phyloP scores from a whole-genome alignment of 64 coral and sea anemone species.

The Dendronephthya gigantea region DNA sequence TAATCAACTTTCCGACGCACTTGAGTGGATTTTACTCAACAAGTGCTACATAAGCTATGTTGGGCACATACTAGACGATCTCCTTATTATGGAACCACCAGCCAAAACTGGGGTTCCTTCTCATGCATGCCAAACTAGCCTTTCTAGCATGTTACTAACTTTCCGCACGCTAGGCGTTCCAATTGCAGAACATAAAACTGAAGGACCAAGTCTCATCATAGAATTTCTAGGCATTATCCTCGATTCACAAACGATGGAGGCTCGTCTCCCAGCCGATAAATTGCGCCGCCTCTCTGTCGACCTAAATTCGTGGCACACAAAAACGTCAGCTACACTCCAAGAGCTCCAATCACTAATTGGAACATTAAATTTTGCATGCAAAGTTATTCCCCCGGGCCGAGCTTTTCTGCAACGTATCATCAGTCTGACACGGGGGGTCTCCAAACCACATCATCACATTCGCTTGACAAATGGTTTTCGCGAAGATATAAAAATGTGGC shows the following conservation, averaged over 20 bases:
- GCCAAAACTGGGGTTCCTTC: neutral
- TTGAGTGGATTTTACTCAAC: neutral
- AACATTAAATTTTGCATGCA: neutral
- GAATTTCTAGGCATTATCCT: neutral
- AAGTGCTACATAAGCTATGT: neutral
- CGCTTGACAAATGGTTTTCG: neutral
- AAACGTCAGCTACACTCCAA: neutral
- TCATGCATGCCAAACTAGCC: neutral
- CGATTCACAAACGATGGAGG: neutral
- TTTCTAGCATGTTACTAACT: neutral
- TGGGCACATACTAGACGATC: neutral
- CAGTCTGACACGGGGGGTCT: neutral
- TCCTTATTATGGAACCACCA: neutral
- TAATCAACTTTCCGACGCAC: too few relatives aligned
- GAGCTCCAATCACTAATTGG: neutral
- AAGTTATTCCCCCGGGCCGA: constrained; percentile 13
- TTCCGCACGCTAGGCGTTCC: neutral
- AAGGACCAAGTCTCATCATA: neutral
- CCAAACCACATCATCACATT: neutral
- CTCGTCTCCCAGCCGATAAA: neutral
- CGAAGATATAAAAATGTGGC: neutral
- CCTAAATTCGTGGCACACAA: too few relatives aligned
- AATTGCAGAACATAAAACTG: neutral
- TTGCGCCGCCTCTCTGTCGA: neutral
- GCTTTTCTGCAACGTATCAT: constrained; percentile 22